Percentiles rank a stretch among this genome's conserved stretches.
These are phyloP conservation scores for Pygathrix nemaeus DNA, from an alignment of 2,113 vertebrate species.

Conservation along the genomic window DNA sequence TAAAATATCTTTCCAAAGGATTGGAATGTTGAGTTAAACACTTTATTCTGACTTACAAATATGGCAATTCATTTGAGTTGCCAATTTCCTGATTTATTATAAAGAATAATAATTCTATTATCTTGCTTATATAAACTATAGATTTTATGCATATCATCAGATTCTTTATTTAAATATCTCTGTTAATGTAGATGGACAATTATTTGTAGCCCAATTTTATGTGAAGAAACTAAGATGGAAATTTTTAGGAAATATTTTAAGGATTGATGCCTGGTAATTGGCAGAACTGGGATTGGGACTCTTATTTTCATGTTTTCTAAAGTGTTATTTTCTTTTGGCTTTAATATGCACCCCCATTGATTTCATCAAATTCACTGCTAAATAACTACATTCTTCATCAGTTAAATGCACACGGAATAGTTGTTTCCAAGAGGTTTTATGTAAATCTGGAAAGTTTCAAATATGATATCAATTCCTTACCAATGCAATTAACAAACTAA, in stretches of 20 bases:
- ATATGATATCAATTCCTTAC: background rate
- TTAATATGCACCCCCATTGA: background rate
- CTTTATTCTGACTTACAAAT: background rate
- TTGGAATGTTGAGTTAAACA: slow-evolving; percentile 8
- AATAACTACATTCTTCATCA: background rate
- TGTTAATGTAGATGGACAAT: background rate
- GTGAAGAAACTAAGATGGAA: background rate
- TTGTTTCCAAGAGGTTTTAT: background rate
- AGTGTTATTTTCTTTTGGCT: background rate
- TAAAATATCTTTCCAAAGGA: background rate
- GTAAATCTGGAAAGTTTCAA: background rate
- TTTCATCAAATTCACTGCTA: background rate
- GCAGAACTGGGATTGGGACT: background rate
- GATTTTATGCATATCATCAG: background rate
- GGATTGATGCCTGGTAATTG: background rate
- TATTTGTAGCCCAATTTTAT: slow-evolving; percentile 14
- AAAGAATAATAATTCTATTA: background rate
- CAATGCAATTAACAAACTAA: background rate
- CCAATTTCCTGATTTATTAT: slow-evolving; percentile 2
- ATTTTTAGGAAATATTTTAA: background rate
- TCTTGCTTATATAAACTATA: background rate
- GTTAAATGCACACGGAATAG: background rate
- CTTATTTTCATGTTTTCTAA: background rate
- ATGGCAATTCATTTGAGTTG: background rate
- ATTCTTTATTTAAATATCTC: background rate